These are phyloP conservation scores for Danaus melanippus DNA, from an alignment of 1,140 invertebrate species.

Conservation along the genomic window DNA sequence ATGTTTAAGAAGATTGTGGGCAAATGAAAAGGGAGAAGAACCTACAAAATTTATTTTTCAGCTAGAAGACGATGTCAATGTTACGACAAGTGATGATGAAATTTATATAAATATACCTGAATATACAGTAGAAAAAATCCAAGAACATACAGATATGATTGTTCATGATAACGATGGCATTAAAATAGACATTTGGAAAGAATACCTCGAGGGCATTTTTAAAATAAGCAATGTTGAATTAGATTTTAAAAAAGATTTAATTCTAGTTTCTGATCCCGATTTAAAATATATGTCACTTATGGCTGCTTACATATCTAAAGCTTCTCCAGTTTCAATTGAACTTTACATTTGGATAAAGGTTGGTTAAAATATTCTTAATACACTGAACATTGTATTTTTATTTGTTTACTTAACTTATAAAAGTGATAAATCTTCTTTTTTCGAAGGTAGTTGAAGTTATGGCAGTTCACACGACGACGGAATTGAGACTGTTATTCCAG, in stretches of 20 bases:
- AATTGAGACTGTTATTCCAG: conserved; percentile 67
- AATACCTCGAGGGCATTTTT: conserved; percentile 76
- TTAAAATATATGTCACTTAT: conserved; percentile 75
- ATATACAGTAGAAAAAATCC: conserved; percentile 74
- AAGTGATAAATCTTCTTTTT: conserved; percentile 1
- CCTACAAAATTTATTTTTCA: conserved; percentile 35
- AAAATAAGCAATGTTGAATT: conserved; percentile 71
- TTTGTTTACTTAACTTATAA: conserved; percentile 4
- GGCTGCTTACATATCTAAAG: conserved; percentile 71
- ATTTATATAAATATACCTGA: conserved; percentile 72
- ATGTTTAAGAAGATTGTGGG: too few relatives aligned
- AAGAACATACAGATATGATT: conserved; percentile 74
- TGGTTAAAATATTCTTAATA: not conserved
- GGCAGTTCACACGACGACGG: conserved; percentile 76
- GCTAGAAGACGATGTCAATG: conserved; percentile 68
- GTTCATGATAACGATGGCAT: conserved; percentile 69
- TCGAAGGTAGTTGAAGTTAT: conserved; percentile 75
- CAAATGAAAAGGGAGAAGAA: not conserved
- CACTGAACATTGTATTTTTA: conserved; percentile 2
- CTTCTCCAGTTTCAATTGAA: conserved; percentile 73
- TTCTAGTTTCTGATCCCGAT: conserved; percentile 75
- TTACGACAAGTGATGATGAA: conserved; percentile 62
- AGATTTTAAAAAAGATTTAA: conserved; percentile 67
- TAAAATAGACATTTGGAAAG: conserved; percentile 73
- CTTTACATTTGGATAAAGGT: conserved; percentile 80